Conservation (phyloP, 1,140 invertebrate species). For the Myzus persicae region DNA sequence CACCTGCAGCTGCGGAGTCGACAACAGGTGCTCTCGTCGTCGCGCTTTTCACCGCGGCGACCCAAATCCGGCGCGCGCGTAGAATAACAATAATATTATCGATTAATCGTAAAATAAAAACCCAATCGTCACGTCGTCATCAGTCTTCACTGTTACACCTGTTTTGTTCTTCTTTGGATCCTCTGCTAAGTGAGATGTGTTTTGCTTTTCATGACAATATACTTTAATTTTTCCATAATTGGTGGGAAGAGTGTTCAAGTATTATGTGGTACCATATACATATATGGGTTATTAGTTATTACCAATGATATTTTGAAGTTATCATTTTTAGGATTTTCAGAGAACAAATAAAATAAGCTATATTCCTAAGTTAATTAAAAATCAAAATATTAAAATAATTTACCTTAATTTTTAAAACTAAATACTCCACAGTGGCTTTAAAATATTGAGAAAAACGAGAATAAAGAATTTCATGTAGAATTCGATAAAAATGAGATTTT, state of each 20-base stretch:
- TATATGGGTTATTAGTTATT: neutral
- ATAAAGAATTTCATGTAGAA: neutral
- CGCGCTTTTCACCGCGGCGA: constrained; percentile 20
- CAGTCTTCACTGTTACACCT: neutral
- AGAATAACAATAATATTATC: neutral
- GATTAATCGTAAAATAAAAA: constrained; percentile 19
- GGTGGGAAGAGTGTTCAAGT: neutral
- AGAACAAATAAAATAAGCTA: too few species aligned
- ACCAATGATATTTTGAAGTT: neutral
- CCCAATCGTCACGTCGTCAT: neutral
- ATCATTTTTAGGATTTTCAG: neutral
- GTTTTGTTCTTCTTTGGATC: neutral
- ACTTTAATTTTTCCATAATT: neutral
- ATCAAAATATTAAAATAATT: neutral
- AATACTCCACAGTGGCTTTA: neutral
- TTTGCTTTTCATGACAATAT: neutral
- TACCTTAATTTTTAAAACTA: too few species aligned
- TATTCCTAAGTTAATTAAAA: neutral
- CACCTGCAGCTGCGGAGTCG: constrained; percentile 26
- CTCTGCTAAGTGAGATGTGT: neutral
- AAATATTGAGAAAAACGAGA: neutral
- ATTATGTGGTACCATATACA: neutral
- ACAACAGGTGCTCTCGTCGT: constrained; percentile 21
- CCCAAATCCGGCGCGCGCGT: neutral
- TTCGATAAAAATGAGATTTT: neutral